A percentile compares a stretch with the other conserved stretches of the same genome.
Conservation (phyloP, 1,140 invertebrate species). For the Halictus rubicundus region DNA sequence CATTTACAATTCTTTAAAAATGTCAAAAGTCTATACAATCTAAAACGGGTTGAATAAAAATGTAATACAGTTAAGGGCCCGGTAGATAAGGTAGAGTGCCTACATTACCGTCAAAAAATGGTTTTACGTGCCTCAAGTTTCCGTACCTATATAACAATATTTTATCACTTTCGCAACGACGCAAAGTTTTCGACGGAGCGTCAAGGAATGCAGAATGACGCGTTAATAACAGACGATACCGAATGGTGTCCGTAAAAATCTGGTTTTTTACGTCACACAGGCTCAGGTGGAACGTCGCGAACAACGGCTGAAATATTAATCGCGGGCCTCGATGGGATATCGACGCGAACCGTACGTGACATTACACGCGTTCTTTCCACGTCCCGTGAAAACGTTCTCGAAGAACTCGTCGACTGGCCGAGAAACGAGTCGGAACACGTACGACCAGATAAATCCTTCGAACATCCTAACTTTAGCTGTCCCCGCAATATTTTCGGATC, state of each 20-base stretch:
- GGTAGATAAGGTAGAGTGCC: no score
- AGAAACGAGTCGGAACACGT: conserved; percentile 30
- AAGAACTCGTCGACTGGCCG: conserved; percentile 28
- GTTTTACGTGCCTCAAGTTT: no score
- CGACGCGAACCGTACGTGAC: conserved; percentile 34
- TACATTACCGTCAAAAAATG: no score
- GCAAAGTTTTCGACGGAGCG: not conserved
- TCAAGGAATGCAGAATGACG: not conserved
- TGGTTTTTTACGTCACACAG: not conserved
- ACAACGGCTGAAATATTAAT: conserved; percentile 2
- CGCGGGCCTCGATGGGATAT: not conserved
- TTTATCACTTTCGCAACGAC: no score
- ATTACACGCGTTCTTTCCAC: conserved; percentile 22
- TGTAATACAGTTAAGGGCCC: no score
- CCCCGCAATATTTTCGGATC: not conserved
- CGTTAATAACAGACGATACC: not conserved
- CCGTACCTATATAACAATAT: no score
- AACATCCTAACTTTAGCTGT: not conserved
- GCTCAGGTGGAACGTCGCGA: not conserved
- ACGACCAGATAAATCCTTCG: conserved; percentile 30
- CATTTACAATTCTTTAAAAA: no score
- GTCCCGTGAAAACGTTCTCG: conserved; percentile 12
- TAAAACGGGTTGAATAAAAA: no score
- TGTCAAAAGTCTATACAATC: no score
- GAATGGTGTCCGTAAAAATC: not conserved